Conservation (phyloP, 2,113 vertebrate species). For the Spheniscus mendiculus region DNA sequence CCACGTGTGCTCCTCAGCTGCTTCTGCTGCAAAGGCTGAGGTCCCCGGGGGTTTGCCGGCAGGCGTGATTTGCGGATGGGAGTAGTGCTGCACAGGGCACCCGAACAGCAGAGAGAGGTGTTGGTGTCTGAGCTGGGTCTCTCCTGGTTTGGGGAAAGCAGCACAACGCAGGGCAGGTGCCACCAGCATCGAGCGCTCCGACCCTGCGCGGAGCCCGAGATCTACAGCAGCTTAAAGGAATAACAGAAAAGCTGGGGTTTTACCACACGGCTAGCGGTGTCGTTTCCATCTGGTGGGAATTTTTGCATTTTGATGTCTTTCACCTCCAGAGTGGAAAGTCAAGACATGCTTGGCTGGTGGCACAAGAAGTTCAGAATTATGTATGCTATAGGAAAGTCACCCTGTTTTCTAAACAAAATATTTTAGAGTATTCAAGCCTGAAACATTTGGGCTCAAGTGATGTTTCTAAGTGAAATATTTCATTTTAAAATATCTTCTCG, state of each 20-base stretch:
- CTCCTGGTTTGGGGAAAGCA: too few species aligned
- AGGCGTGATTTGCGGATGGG: background rate
- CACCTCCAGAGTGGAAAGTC: background rate
- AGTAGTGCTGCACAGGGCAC: rapidly evolving
- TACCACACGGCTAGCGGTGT: background rate
- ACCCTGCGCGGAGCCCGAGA: rapidly evolving
- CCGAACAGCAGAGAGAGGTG: background rate
- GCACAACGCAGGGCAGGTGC: rapidly evolving
- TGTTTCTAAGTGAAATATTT: background rate
- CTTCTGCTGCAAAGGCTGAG: too few species aligned
- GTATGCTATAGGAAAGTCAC: background rate
- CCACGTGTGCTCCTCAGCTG: rapidly evolving
- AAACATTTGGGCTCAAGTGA: background rate
- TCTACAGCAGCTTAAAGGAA: background rate
- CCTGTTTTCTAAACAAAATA: background rate
- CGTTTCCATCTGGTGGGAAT: rapidly evolving
- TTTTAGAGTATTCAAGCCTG: background rate
- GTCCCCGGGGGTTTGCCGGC: rapidly evolving
- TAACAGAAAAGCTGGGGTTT: too few species aligned
- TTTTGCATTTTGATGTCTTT: background rate
- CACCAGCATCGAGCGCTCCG: background rate
- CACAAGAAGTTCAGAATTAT: background rate
- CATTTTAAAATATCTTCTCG: background rate
- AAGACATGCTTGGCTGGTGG: background rate
- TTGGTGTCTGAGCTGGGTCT: too few species aligned